These are phyloP conservation scores for Scophthalmus maximus DNA, from an alignment of 2,113 vertebrate genomes.

Conservation along the genomic window DNA sequence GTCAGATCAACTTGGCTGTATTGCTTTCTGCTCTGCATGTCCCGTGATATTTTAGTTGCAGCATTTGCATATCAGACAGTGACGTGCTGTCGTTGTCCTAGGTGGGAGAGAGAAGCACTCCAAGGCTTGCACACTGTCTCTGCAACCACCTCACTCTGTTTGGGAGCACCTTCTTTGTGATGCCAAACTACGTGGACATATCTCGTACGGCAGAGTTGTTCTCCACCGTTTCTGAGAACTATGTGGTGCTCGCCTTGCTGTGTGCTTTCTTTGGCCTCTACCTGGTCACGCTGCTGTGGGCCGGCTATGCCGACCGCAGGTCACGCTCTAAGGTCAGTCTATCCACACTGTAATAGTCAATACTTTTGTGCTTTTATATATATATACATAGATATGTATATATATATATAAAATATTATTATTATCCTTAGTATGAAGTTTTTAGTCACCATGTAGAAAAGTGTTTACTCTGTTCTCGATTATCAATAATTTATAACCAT, in stretches of 20 bases:
- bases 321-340: slow-evolving; percentile 81
- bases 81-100: slow-evolving; percentile 53
- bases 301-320: slow-evolving; percentile 82
- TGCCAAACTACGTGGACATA: slow-evolving; percentile 85
- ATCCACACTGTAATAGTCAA: background rate
- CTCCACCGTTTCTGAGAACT: slow-evolving; percentile 80
- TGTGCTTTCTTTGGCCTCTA: slow-evolving; percentile 83
- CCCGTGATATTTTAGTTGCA: background rate
- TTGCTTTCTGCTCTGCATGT: background rate
- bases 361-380: no score
- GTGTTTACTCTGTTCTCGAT: background rate
- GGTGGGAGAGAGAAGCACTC: slow-evolving; percentile 80
- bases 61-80: background rate
- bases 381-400: no score
- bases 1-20: background rate
- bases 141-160: slow-evolving; percentile 88
- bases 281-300: slow-evolving; percentile 81
- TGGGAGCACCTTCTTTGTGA: slow-evolving; percentile 84
- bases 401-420: no score
- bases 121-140: slow-evolving; percentile 81
- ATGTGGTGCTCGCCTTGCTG: slow-evolving; percentile 83
- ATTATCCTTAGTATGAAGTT: no score
- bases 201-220: slow-evolving; percentile 80
- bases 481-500: background rate
- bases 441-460: no score